A percentile compares a stretch with the other conserved stretches of the same genome.
phyloP scores from a whole-genome alignment of 1,140 invertebrate species.

The Drosophila sucinea region DNA sequence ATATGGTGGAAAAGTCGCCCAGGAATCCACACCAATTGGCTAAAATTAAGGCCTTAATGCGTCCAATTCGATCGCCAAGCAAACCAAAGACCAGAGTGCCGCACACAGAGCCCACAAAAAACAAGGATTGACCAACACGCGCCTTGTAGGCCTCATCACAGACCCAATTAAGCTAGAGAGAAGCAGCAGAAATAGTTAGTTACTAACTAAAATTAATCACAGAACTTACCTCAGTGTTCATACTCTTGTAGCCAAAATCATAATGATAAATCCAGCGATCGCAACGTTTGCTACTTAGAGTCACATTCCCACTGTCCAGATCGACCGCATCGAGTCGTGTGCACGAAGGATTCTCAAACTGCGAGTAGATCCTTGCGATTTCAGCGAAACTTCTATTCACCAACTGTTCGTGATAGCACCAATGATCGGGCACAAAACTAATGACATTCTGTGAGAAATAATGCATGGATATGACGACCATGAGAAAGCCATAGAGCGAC shows the following conservation, averaged over 20 bases:
- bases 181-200: not conserved
- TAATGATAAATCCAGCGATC: conserved; percentile 84
- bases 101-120: conserved; percentile 85
- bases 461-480: conserved; percentile 83
- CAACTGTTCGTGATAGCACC: conserved; percentile 78
- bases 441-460: conserved; percentile 85
- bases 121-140: conserved; percentile 85
- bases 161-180: conserved; percentile 85
- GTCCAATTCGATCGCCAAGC: conserved; percentile 85
- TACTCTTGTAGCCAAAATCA: conserved; percentile 84
- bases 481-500: conserved; percentile 60
- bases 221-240: conserved; percentile 84
- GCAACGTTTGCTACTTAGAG: conserved; percentile 63
- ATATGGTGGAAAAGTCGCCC: conserved; percentile 84
- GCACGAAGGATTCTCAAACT: conserved; percentile 58
- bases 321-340: conserved; percentile 48
- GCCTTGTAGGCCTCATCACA: conserved; percentile 85
- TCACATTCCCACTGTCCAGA: conserved; percentile 33
- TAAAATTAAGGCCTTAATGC: conserved; percentile 84
- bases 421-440: conserved; percentile 83
- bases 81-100: conserved; percentile 85
- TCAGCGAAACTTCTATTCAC: conserved; percentile 55
- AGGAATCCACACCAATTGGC: conserved; percentile 84
- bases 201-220: not conserved
- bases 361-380: conserved; percentile 54